Evolutionary conservation across 1,140 invertebrate species (phyloP), one percentile per base, ranked within the genome.

Genomic region (Drosophila asahinai): DNA sequence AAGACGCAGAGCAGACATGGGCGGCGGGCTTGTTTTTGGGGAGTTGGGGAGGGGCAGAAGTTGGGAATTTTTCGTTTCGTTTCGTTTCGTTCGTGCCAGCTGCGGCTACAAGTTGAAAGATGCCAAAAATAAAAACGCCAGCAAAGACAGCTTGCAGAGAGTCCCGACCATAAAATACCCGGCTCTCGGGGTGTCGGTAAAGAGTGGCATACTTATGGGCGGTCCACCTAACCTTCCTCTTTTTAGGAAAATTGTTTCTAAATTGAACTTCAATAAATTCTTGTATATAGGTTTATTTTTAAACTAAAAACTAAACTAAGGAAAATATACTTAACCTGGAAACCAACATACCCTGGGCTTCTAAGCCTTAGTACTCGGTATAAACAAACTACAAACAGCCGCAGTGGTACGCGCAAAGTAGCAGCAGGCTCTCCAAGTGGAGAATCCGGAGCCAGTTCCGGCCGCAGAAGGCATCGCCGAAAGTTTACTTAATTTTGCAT

Each of bases 401-500:
- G 51, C 74, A 60, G 61, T 38, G 38, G 38, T 15, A 40, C 14
- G 30, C 8, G n/a, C 40, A 27, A 40, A 25, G 30, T 8, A 36
- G 33, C 33, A 36, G 9, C 33, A 36, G 14, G 36, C 3, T 45
- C 25, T 25, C 27, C 25, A 52, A 65, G 30, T 25, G 22, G 25
- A 11, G 25, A 11, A 60, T 22, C 49, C 27, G 42, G 15, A 43
- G 17, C 27, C 52, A 30, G 9, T 61, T 49, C 43, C 36, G 45
- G 60, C 65, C 63, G 49, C 60, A 61, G 71, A 66, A 71, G 61
- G 65, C 54, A 73, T 40, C 33, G 40, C 40, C 83, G 25, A 54
- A 89, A 89, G 75, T 86, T 89, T 86, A 86, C 83, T 90, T 81
- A 84, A 90, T 89, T 90, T 82, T 90, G 77, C 67, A 83, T 87